Percentiles rank a stretch among this genome's conserved stretches.
Conservation (phyloP, 2,888 invertebrate genomes). For the Lymantria monacha region DNA sequence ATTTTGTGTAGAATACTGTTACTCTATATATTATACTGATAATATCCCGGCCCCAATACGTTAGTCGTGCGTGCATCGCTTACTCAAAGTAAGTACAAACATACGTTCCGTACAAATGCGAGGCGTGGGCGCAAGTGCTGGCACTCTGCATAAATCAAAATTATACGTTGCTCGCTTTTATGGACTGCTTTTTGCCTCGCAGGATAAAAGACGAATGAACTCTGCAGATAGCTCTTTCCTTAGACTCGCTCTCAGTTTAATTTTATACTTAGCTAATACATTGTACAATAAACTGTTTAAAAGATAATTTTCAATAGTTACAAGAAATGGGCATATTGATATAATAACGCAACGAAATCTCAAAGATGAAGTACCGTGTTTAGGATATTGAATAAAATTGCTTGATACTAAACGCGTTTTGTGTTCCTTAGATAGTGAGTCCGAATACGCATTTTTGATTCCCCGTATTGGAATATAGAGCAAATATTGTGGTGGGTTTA, state of each 20-base stretch:
- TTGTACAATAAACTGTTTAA: neutral
- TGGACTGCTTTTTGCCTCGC: conserved; percentile 32
- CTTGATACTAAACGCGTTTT: too few relatives aligned
- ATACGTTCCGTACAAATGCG: conserved; percentile 39
- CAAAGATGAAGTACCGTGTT: too few relatives aligned
- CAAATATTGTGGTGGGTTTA: too few relatives aligned
- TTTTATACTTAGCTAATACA: neutral
- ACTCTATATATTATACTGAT: too few relatives aligned
- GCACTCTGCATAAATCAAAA: conserved; percentile 66
- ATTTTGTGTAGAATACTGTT: too few relatives aligned
- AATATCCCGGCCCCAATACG: conserved; percentile 13
- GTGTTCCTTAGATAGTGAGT: too few relatives aligned
- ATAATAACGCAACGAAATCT: too few relatives aligned
- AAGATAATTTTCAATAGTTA: neutral
- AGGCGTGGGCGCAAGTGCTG: conserved; percentile 53
- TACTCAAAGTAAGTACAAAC: conserved; percentile 29
- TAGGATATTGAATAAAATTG: too few relatives aligned
- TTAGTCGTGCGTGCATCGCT: conserved; percentile 19
- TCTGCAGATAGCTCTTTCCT: conserved; percentile 23
- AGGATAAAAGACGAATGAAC: conserved; percentile 34
- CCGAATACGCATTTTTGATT: too few relatives aligned
- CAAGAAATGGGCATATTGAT: too few relatives aligned
- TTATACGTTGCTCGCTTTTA: conserved; percentile 41
- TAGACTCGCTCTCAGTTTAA: neutral
- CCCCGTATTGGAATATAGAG: too few relatives aligned